These are phyloP conservation scores for Balearica regulorum DNA, from an alignment of 2,797 vertebrate genomes.

Conservation along the genomic window DNA sequence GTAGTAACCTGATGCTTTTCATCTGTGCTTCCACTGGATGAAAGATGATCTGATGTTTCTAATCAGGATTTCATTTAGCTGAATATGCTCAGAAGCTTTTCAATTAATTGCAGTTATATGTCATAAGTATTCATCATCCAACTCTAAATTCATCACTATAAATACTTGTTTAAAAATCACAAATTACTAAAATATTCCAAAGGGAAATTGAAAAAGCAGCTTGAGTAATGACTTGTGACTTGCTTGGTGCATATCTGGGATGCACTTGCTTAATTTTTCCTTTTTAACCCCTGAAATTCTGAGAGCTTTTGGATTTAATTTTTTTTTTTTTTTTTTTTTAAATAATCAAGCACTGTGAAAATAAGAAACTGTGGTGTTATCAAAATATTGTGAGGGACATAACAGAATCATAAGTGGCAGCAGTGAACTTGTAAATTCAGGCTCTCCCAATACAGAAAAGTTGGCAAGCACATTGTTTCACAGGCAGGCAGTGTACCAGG, in stretches of 20 bases:
- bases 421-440: not conserved
- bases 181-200: not conserved
- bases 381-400: not conserved
- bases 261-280: not conserved
- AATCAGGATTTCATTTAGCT: not conserved
- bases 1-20: not conserved
- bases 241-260: not conserved
- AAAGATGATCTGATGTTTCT: not conserved
- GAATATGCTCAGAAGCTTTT: not conserved
- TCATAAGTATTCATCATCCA: not conserved
- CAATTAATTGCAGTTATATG: not conserved
- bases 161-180: not conserved
- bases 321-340: too few species aligned
- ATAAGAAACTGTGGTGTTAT: not conserved
- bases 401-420: not conserved
- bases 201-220: not conserved
- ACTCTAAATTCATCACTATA: not conserved
- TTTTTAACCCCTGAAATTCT: not conserved
- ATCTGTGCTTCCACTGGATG: not conserved
- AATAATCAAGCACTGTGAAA: too few species aligned
- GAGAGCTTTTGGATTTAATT: not conserved
- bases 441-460: not conserved
- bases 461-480: not conserved
- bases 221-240: not conserved
- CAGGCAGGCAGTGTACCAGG: rapidly evolving